These are phyloP conservation scores for Protophormia terraenovae DNA, from an alignment of 2,888 invertebrate genomes.

Conservation along the genomic window DNA sequence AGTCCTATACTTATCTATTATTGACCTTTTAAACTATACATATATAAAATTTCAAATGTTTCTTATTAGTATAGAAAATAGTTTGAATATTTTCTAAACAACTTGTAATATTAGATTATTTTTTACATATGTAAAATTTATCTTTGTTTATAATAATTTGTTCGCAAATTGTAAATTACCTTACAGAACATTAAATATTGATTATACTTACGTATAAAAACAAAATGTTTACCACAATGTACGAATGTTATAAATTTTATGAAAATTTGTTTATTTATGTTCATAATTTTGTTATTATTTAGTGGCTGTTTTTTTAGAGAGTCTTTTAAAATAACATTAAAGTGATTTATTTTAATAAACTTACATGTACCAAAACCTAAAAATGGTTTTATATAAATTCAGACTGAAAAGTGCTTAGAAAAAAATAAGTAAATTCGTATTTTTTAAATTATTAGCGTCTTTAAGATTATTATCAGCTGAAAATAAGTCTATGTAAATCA, in stretches of 20 bases:
- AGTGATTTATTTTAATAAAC: slow-evolving; percentile 32
- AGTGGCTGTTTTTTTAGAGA: background rate
- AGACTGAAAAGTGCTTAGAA: background rate
- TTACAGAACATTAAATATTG: background rate
- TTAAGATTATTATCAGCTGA: no score
- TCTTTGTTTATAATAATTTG: no score
- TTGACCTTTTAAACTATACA: no score
- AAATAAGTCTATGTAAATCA: no score
- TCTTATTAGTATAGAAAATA: no score
- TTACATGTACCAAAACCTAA: background rate
- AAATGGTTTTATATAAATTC: background rate
- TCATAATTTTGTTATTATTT: slow-evolving; percentile 18
- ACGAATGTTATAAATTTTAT: background rate
- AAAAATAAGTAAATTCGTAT: no score
- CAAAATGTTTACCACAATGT: background rate
- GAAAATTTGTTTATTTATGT: slow-evolving; percentile 5
- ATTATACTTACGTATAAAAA: background rate
- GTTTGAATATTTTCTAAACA: no score
- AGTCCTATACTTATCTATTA: no score
- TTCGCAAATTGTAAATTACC: background rate
- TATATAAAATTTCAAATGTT: no score
- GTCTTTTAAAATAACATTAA: slow-evolving; percentile 42
- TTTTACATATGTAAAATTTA: no score
- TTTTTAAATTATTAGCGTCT: no score
- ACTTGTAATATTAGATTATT: no score